Conservation (phyloP, 1,140 invertebrate genomes). For the Cyclina sinensis region DNA sequence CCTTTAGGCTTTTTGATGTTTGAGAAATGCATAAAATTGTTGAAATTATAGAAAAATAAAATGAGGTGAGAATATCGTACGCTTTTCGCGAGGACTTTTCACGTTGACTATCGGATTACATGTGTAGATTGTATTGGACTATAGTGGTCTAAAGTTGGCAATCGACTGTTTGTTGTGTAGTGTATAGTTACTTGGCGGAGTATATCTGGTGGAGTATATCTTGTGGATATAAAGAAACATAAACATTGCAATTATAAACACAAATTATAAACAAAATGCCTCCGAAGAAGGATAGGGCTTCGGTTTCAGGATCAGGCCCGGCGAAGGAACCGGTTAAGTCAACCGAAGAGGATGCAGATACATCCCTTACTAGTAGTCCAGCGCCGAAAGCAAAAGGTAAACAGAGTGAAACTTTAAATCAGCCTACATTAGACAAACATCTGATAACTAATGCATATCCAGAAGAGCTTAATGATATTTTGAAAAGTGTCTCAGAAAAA, state of each 20-base stretch:
- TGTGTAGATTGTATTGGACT: not conserved
- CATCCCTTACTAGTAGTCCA: not conserved
- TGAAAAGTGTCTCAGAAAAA: constrained; percentile 1
- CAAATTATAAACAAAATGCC: too few relatives aligned
- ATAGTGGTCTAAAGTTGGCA: too few relatives aligned
- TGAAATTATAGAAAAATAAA: not conserved
- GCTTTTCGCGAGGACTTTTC: not conserved
- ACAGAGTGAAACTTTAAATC: not conserved
- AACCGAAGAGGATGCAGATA: not conserved
- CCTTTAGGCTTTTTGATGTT: not conserved
- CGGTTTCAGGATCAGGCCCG: not conserved
- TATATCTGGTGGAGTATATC: not conserved
- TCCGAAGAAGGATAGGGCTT: not conserved
- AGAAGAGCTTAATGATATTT: not conserved
- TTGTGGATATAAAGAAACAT: not conserved
- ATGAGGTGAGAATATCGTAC: not conserved
- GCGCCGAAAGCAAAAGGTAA: not conserved
- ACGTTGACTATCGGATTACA: too few relatives aligned
- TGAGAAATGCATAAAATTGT: not conserved
- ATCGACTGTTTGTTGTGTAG: not conserved
- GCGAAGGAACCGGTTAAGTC: not conserved
- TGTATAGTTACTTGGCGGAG: not conserved
- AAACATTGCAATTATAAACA: not conserved
- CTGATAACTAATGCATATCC: not conserved
- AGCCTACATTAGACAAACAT: not conserved